Conservation (phyloP, 2,888 invertebrate species). For the Clepsis dumicolana region DNA sequence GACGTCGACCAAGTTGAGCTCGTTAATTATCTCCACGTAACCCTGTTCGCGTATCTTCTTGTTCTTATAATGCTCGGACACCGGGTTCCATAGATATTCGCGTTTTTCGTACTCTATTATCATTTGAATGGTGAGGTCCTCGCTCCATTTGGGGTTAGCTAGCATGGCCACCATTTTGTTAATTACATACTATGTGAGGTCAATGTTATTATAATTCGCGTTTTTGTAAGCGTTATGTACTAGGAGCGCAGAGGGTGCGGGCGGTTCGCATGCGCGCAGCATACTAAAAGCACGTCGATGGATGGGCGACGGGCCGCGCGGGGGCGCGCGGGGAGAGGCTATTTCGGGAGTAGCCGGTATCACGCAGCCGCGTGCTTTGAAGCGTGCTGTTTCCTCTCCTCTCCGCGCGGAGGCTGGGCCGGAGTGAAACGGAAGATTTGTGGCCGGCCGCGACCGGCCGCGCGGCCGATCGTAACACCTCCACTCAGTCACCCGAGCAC, state of each 20-base stretch:
- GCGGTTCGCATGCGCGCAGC: conserved; percentile 86
- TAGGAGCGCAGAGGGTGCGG: conserved; percentile 83
- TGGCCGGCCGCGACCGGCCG: conserved; percentile 66
- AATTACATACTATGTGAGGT: conserved; percentile 63
- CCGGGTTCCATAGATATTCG: conserved; percentile 83
- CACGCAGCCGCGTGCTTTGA: conserved; percentile 85
- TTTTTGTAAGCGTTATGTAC: conserved; percentile 64
- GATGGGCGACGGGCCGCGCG: conserved; percentile 58
- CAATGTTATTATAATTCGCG: conserved; percentile 63
- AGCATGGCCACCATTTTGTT: conserved; percentile 79
- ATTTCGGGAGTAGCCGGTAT: conserved; percentile 85
- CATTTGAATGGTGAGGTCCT: conserved; percentile 82
- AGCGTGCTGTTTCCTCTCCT: conserved; percentile 84
- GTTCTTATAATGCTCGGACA: conserved; percentile 83
- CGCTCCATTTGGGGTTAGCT: conserved; percentile 84
- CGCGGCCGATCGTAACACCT: conserved; percentile 25
- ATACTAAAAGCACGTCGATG: conserved; percentile 87
- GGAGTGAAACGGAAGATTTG: conserved; percentile 86
- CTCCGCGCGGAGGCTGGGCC: conserved; percentile 79
- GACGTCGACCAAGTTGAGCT: conserved; percentile 78
- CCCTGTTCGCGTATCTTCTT: conserved; percentile 83
- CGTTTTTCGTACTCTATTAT: conserved; percentile 83
- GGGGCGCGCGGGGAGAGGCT: conserved; percentile 76
- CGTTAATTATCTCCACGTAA: conserved; percentile 81
- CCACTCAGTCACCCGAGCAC: conserved; percentile 32